Evolutionary conservation across 2,888 invertebrate genomes (phyloP).

Genomic region (Drosophila antonietae): DNA sequence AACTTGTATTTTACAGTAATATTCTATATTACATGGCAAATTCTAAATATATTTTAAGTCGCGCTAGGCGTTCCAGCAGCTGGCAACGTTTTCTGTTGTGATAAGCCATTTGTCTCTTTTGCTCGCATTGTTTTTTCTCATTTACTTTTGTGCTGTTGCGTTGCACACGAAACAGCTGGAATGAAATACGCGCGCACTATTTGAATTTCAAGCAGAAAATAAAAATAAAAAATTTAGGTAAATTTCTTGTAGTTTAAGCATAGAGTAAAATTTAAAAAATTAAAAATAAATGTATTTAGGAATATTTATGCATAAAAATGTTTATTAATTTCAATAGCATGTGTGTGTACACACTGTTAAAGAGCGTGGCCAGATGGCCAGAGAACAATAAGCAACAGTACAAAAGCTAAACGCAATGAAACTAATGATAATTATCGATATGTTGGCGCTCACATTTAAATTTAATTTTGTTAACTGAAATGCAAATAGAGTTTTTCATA

Average conservation of each 20-base stretch:
- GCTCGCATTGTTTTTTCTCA: constrained; percentile 19
- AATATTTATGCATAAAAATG: not conserved
- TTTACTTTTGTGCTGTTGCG: constrained; percentile 15
- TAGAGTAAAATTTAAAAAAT: not conserved
- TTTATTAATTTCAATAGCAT: not conserved
- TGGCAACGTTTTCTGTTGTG: constrained; percentile 29
- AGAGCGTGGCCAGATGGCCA: constrained; percentile 23
- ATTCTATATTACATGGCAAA: too few species aligned
- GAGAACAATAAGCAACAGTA: fast-evolving
- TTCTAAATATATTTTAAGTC: constrained; percentile 12
- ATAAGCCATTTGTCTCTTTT: constrained; percentile 31
- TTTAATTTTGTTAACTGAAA: not conserved
- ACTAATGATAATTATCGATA: constrained; percentile 13
- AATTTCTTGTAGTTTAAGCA: too few species aligned
- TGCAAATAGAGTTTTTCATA: not conserved
- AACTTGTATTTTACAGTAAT: too few species aligned
- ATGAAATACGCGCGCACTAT: constrained; percentile 39
- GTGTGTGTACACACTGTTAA: constrained; percentile 34
- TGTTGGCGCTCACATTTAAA: constrained; percentile 7
- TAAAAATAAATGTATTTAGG: not conserved
- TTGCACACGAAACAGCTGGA: constrained; percentile 46
- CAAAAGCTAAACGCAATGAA: constrained; percentile 19
- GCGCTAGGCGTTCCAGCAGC: constrained; percentile 5
- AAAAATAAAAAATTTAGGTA: fast-evolving
- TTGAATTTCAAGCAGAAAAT: constrained; percentile 11